Evolutionary conservation across 2,888 invertebrate genomes (phyloP), one percentile per base, ranked within the genome.

Genomic region (Nebria salina): DNA sequence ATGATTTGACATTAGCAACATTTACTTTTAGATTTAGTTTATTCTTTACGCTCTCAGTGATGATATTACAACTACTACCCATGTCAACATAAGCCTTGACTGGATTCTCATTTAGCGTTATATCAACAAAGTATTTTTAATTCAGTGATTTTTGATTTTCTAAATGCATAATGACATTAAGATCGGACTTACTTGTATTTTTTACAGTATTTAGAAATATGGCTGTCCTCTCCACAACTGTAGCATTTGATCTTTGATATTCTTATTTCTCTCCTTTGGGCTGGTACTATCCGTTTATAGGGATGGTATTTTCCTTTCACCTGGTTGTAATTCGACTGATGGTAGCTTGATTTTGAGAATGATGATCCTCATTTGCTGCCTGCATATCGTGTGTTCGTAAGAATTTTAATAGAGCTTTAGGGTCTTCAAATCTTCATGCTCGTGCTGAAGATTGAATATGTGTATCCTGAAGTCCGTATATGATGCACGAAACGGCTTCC

Each of bases 101-200:
- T n/a, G 13, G n/a, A 0, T 42, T 41, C 43, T 43, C 77, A 9
- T 77, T 70, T 42, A 77, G 15, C 8, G 68, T 41, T 68, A 66
- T 25, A n/a, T 77, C 72, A 64, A 77, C 34, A 26, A 54, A 77
- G 26, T 70, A 77, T 26, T 77, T 77, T 26, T 72, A 65, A 15
- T 77, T 77, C n/a, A 65, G 6, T 1, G 54, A 54, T 7, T 7
- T 34, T 2, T 1, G 25, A 26, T 34, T 13, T 20, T n/a, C n/a
- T 7, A 72, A 3, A 13, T 25, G 20, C 34, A 72, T n/a, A 34
- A 34, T 34, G 5, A 34, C 72, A n/a, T 72, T n/a, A 26, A n/a
- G 1, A 25, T 26, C 8, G 34, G n/a, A 72, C n/a, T 72, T 20
- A n/a, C 25, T 15, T 26, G 34, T 26, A n/a, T 72, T n/a, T 7